Evolutionary conservation across 2,113 vertebrate species (phyloP).

Genomic region (Gymnogyps californianus): DNA sequence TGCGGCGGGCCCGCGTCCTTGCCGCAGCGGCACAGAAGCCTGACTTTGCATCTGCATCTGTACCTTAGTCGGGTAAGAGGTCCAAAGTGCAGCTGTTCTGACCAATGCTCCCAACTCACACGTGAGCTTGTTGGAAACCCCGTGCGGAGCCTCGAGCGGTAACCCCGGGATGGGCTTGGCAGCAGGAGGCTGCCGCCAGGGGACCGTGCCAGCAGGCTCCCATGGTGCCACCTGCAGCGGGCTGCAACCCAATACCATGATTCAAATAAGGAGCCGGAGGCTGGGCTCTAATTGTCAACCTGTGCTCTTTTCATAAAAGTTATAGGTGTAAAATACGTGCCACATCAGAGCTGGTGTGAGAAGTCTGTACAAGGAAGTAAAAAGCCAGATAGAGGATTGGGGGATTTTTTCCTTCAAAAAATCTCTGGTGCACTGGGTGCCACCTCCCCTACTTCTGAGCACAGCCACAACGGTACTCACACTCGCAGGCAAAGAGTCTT

Average conservation of each 20-base stretch:
- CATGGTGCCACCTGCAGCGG: accelerated
- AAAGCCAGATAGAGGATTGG: background rate
- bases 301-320: background rate
- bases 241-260: background rate
- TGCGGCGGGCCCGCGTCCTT: accelerated
- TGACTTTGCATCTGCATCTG: background rate
- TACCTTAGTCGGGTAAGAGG: background rate
- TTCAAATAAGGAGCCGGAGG: background rate
- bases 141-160: accelerated
- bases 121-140: background rate
- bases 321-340: background rate
- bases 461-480: background rate
- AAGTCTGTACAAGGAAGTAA: background rate
- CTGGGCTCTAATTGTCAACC: background rate
- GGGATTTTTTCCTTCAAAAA: background rate
- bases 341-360: background rate
- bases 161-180: background rate
- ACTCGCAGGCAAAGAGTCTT: background rate
- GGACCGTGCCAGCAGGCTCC: background rate
- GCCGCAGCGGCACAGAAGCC: accelerated
- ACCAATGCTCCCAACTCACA: background rate
- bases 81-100: background rate
- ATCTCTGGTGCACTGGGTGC: accelerated
- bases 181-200: background rate
- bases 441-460: background rate